Evolutionary conservation across 2,797 vertebrate species (phyloP).

Genomic region (Macropodus opercularis): DNA sequence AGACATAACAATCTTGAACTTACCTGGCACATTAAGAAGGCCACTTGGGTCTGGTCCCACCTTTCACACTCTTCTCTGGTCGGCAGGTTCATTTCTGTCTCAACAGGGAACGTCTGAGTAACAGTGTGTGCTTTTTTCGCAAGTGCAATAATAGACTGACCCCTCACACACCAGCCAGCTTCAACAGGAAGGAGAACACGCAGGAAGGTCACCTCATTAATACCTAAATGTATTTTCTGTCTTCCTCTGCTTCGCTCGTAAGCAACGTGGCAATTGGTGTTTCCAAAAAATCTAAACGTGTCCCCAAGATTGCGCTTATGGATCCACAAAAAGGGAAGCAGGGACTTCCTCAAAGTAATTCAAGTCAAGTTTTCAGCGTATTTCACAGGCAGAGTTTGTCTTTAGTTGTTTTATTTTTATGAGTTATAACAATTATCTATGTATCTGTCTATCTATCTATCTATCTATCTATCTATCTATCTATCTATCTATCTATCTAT

Average conservation of each 20-base stretch:
- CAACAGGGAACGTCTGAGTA: slow-evolving; percentile 30
- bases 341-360: slow-evolving; percentile 58
- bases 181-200: slow-evolving; percentile 28
- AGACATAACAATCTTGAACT: too few species aligned
- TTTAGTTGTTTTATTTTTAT: slow-evolving; percentile 16
- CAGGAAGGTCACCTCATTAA: slow-evolving; percentile 58
- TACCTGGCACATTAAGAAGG: slow-evolving; percentile 84
- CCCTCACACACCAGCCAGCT: slow-evolving; percentile 35
- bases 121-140: slow-evolving; percentile 16
- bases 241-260: slow-evolving; percentile 18
- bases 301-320: background rate
- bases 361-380: background rate
- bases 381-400: background rate
- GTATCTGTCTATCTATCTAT: too few species aligned
- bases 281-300: slow-evolving; percentile 9
- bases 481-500: too few species aligned
- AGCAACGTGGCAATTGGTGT: slow-evolving; percentile 14
- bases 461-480: too few species aligned
- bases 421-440: background rate
- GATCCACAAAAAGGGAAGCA: slow-evolving; percentile 60
- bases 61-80: slow-evolving; percentile 84
- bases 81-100: slow-evolving; percentile 83
- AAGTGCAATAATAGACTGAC: slow-evolving; percentile 52
- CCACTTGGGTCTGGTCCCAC: slow-evolving; percentile 83
- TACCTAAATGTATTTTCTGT: background rate